These are phyloP conservation scores for Phlogophora meticulosa DNA, from an alignment of 2,888 invertebrate species.

Conservation along the genomic window DNA sequence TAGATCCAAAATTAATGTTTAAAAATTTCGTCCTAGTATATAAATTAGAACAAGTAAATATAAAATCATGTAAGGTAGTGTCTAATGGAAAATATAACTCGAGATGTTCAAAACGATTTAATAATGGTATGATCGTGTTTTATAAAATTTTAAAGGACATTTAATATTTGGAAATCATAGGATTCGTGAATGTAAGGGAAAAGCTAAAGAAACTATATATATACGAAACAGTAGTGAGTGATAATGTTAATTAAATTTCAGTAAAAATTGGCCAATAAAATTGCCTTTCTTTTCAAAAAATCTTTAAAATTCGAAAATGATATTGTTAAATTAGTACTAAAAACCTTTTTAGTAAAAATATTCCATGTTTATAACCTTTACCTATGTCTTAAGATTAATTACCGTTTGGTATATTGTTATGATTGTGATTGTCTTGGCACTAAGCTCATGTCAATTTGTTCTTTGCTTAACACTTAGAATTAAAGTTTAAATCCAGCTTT, in stretches of 20 bases:
- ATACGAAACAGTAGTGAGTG: slow-evolving; percentile 53
- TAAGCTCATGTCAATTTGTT: slow-evolving; percentile 81
- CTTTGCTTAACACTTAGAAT: slow-evolving; percentile 64
- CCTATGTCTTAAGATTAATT: slow-evolving; percentile 65
- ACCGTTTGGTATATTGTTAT: slow-evolving; percentile 68
- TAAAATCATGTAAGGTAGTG: slow-evolving; percentile 22
- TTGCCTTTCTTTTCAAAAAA: slow-evolving; percentile 81
- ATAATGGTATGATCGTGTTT: slow-evolving; percentile 41
- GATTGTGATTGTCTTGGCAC: slow-evolving; percentile 75
- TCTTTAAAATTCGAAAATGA: slow-evolving; percentile 70
- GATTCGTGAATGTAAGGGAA: slow-evolving; percentile 32
- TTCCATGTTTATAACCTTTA: slow-evolving; percentile 71
- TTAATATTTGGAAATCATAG: slow-evolving; percentile 29
- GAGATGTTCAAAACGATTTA: slow-evolving; percentile 41
- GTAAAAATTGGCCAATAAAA: slow-evolving; percentile 78
- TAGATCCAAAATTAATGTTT: slow-evolving; percentile 47
- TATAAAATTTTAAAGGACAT: slow-evolving; percentile 44
- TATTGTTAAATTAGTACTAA: slow-evolving; percentile 74
- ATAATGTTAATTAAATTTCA: slow-evolving; percentile 48
- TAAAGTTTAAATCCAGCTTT: slow-evolving; percentile 87
- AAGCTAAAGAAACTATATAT: slow-evolving; percentile 34
- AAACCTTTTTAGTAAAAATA: slow-evolving; percentile 70
- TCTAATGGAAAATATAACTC: slow-evolving; percentile 24
- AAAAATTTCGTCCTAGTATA: slow-evolving; percentile 50
- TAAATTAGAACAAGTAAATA: slow-evolving; percentile 39